Conservation (phyloP, 2,113 vertebrate genomes). For the Phalacrocorax carbo region DNA sequence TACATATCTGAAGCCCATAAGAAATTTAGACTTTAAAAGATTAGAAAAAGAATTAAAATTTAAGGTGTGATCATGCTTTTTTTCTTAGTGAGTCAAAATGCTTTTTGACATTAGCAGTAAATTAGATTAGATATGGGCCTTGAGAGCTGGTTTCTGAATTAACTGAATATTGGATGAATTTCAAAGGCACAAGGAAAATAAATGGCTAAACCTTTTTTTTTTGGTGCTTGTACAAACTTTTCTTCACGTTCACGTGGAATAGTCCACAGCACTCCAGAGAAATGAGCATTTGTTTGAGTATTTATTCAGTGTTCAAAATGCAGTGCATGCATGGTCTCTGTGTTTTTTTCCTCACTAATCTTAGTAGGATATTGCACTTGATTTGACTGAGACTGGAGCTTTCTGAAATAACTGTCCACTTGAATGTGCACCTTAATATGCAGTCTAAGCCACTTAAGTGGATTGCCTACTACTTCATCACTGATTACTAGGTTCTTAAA, state of each 20-base stretch:
- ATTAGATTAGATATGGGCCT: background rate
- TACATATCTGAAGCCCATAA: rapidly evolving
- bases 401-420: background rate
- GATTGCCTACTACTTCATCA: background rate
- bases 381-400: background rate
- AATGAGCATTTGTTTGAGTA: background rate
- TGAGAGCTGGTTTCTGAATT: background rate
- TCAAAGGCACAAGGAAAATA: background rate
- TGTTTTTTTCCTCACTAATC: background rate
- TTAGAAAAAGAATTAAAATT: background rate
- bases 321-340: background rate
- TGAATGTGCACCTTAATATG: background rate
- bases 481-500: background rate
- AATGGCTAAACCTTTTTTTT: background rate
- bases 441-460: background rate
- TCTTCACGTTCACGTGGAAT: background rate
- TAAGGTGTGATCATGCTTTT: background rate
- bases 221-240: background rate
- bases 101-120: background rate
- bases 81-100: background rate
- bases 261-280: background rate
- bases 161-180: background rate
- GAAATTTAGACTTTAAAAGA: background rate
- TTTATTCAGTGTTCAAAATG: background rate
- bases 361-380: background rate